Conservation (phyloP, 2,113 vertebrate species). For the human region DNA sequence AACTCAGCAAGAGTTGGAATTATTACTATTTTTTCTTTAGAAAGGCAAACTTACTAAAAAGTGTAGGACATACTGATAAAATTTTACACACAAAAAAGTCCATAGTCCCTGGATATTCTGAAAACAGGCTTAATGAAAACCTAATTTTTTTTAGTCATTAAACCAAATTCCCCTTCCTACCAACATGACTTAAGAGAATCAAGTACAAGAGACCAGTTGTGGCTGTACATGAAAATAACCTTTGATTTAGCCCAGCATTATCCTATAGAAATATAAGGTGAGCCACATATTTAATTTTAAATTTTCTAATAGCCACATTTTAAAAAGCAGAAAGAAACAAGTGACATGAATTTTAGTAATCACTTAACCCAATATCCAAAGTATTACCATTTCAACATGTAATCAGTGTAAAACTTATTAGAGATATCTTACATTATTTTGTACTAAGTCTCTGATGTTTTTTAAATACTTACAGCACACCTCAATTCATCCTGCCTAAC, state of each 20-base stretch:
- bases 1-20: not conserved
- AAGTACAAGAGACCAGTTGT: not conserved
- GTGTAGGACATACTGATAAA: not conserved
- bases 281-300: not conserved
- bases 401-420: not conserved
- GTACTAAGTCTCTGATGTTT: not conserved
- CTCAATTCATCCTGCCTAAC: not conserved
- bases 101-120: not conserved
- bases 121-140: not conserved
- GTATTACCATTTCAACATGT: not conserved
- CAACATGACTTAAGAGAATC: not conserved
- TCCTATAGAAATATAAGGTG: not conserved
- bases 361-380: not conserved
- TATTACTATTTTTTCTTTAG: slow-evolving; percentile 23
- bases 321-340: not conserved
- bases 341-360: slow-evolving; percentile 34
- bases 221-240: not conserved
- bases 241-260: not conserved
- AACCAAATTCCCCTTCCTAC: not conserved
- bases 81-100: not conserved
- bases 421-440: not conserved
- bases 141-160: not conserved
- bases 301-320: slow-evolving; percentile 2
- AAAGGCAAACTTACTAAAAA: not conserved
- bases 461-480: not conserved